phyloP scores from a whole-genome alignment of 2,113 vertebrate genomes.

The Silurus glanis region DNA sequence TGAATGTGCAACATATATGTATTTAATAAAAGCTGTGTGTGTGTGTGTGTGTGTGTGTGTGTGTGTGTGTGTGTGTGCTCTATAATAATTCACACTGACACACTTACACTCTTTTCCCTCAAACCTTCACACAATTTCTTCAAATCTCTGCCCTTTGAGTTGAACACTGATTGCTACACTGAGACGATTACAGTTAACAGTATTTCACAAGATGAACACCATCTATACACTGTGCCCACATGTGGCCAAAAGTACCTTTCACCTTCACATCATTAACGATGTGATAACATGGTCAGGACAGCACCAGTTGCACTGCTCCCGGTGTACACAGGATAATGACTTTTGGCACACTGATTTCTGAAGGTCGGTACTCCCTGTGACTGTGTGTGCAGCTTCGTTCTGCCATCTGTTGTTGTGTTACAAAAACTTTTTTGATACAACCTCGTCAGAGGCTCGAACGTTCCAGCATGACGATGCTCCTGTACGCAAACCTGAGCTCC shows the following conservation, averaged over 20 bases:
- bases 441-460: no score
- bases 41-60: conserved; percentile 8
- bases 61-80: neutral
- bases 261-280: no score
- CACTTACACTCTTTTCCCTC: neutral
- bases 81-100: conserved; percentile 11
- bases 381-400: no score
- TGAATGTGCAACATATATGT: neutral
- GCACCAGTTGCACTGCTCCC: no score
- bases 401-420: no score
- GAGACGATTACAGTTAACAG: neutral
- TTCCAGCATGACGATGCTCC: no score
- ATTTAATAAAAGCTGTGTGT: neutral
- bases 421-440: no score
- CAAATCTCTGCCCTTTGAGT: neutral
- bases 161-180: neutral
- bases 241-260: neutral
- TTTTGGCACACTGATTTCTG: no score
- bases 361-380: no score
- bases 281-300: no score
- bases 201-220: neutral
- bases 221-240: neutral
- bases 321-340: no score
- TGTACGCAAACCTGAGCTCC: no score
- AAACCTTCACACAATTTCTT: neutral